Conservation (phyloP, 2,113 vertebrate genomes). For the Catharus fuscescens region DNA sequence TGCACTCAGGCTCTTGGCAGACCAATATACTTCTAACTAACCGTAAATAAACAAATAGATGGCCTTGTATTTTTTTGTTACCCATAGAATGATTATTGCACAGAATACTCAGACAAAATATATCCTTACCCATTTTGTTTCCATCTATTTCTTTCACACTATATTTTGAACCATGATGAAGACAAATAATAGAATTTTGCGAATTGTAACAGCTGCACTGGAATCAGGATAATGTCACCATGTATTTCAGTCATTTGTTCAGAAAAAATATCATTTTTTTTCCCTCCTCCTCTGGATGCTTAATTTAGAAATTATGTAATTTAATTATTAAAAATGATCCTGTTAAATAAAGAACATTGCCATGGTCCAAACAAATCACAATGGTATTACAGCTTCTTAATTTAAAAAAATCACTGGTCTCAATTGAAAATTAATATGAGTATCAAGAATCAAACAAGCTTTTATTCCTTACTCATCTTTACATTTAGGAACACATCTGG, state of each 20-base stretch:
- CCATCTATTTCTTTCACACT: background rate
- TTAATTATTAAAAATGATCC: constrained; percentile 40
- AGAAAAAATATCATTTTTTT: background rate
- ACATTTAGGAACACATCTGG: background rate
- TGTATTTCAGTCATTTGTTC: background rate
- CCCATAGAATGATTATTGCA: background rate
- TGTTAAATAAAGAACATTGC: background rate
- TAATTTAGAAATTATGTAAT: constrained; percentile 22
- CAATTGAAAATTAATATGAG: background rate
- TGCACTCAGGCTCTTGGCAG: background rate
- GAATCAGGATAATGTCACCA: background rate
- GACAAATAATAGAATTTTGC: background rate
- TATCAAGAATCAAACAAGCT: background rate
- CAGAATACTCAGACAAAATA: background rate
- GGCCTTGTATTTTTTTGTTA: background rate
- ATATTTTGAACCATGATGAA: background rate
- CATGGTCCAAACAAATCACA: background rate
- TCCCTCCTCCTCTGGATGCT: background rate
- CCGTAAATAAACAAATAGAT: constrained; percentile 29
- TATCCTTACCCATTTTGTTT: background rate
- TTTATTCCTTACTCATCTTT: constrained; percentile 1
- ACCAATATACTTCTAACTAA: background rate
- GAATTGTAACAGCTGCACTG: background rate
- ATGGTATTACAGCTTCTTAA: background rate
- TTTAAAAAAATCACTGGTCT: constrained; percentile 25